A percentile compares a stretch with the other conserved stretches of the same genome.
Evolutionary conservation across 2,797 vertebrate species (phyloP).

Genomic region (Cheirogaleus major): DNA sequence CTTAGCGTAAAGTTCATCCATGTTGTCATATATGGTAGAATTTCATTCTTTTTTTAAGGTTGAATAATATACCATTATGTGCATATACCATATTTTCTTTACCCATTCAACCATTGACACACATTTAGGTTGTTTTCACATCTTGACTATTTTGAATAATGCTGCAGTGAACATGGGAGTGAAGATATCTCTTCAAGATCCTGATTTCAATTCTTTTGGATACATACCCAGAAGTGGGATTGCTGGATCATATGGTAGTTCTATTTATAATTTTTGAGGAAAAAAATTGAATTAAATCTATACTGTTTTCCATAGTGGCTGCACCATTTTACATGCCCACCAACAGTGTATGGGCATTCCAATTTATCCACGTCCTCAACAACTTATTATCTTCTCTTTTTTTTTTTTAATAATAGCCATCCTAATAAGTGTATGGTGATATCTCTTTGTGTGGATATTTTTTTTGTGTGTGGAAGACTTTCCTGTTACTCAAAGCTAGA

Average conservation of each 20-base stretch:
- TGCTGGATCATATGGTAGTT: not conserved
- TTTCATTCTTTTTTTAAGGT: not conserved
- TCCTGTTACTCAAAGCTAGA: not conserved
- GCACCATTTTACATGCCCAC: not conserved
- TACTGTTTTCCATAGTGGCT: not conserved
- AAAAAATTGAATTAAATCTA: not conserved
- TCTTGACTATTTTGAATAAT: not conserved
- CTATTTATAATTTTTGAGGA: not conserved
- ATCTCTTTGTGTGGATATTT: too few relatives aligned
- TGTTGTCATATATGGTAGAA: not conserved
- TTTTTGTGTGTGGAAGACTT: not conserved
- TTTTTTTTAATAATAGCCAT: not conserved
- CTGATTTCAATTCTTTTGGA: not conserved
- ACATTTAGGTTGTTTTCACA: not conserved
- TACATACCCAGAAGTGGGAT: not conserved
- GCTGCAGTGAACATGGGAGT: too few relatives aligned
- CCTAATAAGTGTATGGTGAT: not conserved
- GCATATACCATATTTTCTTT: not conserved
- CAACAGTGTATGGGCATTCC: not conserved
- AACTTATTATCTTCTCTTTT: not conserved
- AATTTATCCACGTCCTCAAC: not conserved
- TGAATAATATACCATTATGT: not conserved
- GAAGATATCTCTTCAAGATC: not conserved
- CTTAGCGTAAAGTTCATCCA: not conserved
- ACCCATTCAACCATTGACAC: not conserved